phyloP scores from a whole-genome alignment of 2,888 invertebrate genomes.

The Diabrotica balteata region DNA sequence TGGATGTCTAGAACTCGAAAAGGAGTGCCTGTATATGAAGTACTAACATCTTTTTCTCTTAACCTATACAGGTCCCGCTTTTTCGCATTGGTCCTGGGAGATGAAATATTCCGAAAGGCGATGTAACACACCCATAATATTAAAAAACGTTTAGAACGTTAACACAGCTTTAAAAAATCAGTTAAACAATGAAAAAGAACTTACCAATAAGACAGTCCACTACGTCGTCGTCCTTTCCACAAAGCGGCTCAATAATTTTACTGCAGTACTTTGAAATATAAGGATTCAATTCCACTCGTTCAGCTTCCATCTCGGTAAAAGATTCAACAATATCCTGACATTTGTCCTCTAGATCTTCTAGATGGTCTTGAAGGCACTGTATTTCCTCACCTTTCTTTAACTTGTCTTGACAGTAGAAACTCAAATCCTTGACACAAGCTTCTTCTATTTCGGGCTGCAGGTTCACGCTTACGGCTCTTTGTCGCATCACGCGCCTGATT shows the following conservation, averaged over 20 bases:
- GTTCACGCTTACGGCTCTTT: constrained; percentile 90
- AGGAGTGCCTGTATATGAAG: no score
- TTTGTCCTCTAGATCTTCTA: constrained; percentile 70
- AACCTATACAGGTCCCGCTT: no score
- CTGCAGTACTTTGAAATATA: constrained; percentile 84
- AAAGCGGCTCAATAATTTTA: constrained; percentile 79
- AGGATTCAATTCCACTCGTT: constrained; percentile 84
- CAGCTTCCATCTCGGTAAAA: constrained; percentile 90
- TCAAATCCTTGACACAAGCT: constrained; percentile 85
- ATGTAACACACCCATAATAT: no score
- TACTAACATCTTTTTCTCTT: no score
- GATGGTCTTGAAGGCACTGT: constrained; percentile 86
- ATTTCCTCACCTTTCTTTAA: constrained; percentile 92
- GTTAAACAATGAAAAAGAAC: constrained; percentile 65
- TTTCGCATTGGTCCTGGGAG: no score
- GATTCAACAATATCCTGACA: constrained; percentile 82
- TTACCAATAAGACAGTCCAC: constrained; percentile 93
- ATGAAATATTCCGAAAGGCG: no score
- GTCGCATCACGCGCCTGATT: constrained; percentile 90
- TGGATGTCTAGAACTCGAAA: no score
- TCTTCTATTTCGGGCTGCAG: constrained; percentile 94
- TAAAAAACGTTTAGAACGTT: no score
- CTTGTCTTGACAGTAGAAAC: constrained; percentile 81
- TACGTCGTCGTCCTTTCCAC: constrained; percentile 81
- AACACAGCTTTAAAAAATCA: no score